Evolutionary conservation across 2,113 vertebrate species (phyloP).

Genomic region (Xyrauchen texanus): DNA sequence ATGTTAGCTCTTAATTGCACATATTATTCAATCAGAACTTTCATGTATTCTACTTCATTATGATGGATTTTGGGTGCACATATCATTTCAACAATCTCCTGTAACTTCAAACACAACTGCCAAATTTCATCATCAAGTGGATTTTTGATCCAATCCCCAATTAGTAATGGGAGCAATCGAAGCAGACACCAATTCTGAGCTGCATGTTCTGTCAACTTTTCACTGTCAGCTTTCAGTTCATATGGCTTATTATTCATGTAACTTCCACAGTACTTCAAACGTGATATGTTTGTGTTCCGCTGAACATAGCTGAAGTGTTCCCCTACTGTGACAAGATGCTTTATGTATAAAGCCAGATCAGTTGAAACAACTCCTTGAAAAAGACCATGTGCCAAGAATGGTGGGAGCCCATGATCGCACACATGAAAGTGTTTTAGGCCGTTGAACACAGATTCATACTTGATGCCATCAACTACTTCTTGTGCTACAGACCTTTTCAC

Average conservation of each 20-base stretch:
- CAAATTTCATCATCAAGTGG: not conserved
- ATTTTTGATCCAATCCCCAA: not conserved
- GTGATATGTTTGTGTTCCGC: not conserved
- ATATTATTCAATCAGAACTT: not conserved
- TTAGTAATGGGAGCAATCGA: not conserved
- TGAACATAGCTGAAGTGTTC: not conserved
- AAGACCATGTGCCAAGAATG: not conserved
- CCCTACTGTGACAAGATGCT: not conserved
- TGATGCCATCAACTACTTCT: too few relatives aligned
- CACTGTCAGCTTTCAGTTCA: not conserved
- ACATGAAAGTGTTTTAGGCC: not conserved
- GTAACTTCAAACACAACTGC: not conserved
- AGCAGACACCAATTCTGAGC: not conserved
- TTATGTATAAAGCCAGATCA: not conserved
- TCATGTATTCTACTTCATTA: not conserved
- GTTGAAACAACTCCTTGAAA: conserved; percentile 1
- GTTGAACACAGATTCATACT: too few relatives aligned
- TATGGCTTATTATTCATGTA: not conserved
- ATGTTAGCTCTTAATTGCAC: not conserved
- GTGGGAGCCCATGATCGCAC: not conserved
- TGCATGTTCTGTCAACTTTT: not conserved
- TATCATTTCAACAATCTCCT: not conserved
- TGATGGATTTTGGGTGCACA: not conserved
- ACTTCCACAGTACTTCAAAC: not conserved
- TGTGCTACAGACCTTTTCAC: too few relatives aligned